Evolutionary conservation across 2,888 invertebrate genomes (phyloP).

Genomic region (Mallateleia sp.): DNA sequence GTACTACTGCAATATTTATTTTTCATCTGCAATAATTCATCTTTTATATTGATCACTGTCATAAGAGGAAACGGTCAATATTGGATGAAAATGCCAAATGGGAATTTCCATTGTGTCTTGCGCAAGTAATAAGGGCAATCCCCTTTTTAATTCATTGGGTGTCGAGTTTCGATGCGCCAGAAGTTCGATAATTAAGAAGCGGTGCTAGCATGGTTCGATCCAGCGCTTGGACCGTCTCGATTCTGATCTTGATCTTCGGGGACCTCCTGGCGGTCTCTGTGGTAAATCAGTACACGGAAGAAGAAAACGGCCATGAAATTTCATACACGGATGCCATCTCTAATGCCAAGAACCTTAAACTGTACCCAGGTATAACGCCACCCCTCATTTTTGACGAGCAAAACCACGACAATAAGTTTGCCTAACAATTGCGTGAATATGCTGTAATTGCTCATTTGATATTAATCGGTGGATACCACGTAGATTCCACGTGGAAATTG

Average conservation of each 20-base stretch:
- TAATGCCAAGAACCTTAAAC: conserved; percentile 90
- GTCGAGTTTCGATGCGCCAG: conserved; percentile 61
- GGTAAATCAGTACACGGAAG: conserved; percentile 87
- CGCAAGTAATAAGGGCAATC: too few relatives aligned
- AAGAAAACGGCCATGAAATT: conserved; percentile 93
- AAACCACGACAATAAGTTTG: background rate
- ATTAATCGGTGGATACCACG: too few relatives aligned
- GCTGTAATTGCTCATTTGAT: too few relatives aligned
- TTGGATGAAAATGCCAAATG: too few relatives aligned
- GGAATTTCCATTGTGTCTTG: too few relatives aligned
- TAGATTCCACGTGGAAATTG: too few relatives aligned
- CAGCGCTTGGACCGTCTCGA: conserved; percentile 81
- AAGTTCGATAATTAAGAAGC: conserved; percentile 80
- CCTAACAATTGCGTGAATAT: too few relatives aligned
- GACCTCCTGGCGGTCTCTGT: conserved; percentile 85
- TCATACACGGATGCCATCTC: conserved; percentile 91
- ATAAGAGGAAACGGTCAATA: too few relatives aligned
- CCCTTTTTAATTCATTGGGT: conserved; percentile 47
- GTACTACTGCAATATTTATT: too few relatives aligned
- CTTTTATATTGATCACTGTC: too few relatives aligned
- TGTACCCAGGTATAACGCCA: conserved; percentile 89
- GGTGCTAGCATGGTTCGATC: conserved; percentile 85
- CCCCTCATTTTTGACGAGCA: background rate
- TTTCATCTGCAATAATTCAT: too few relatives aligned
- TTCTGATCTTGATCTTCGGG: conserved; percentile 81